Conservation (phyloP, 2,888 invertebrate genomes). For the Zeuzera pyrina region DNA sequence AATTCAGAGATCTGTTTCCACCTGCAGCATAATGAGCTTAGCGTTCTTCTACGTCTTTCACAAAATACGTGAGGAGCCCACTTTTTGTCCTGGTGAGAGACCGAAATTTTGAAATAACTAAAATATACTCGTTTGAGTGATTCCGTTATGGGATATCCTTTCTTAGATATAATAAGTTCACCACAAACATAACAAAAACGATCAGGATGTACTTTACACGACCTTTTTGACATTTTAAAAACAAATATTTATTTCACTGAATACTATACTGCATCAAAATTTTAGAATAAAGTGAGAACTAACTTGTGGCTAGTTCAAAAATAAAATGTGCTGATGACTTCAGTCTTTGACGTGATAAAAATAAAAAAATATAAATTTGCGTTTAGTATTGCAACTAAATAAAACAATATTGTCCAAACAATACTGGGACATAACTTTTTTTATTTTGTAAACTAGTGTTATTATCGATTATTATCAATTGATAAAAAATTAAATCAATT, state of each 20-base stretch:
- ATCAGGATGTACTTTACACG: slow-evolving; percentile 7
- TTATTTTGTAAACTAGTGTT: too few species aligned
- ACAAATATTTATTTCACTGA: background rate
- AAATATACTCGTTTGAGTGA: slow-evolving; percentile 6
- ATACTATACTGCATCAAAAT: background rate
- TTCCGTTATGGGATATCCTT: slow-evolving; percentile 5
- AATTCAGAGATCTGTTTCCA: background rate
- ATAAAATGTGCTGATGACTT: too few species aligned
- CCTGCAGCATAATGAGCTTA: slow-evolving; percentile 4
- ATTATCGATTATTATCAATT: too few species aligned
- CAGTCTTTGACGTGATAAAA: too few species aligned
- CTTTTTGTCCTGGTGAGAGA: slow-evolving; percentile 8
- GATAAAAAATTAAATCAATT: too few species aligned
- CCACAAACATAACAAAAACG: slow-evolving; percentile 8
- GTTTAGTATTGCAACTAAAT: too few species aligned
- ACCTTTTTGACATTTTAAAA: background rate
- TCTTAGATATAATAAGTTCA: slow-evolving; percentile 2
- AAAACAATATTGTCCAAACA: too few species aligned
- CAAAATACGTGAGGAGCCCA: slow-evolving; percentile 5
- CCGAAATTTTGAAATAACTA: slow-evolving; percentile 8
- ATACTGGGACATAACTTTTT: too few species aligned
- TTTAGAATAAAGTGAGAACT: background rate
- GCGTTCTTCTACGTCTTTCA: slow-evolving; percentile 4
- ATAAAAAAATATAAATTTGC: too few species aligned
- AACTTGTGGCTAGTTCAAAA: too few species aligned